Percentiles rank a stretch among this genome's conserved stretches.
phyloP scores from a whole-genome alignment of 2,888 invertebrate genomes.

The Tineola bisselliella region DNA sequence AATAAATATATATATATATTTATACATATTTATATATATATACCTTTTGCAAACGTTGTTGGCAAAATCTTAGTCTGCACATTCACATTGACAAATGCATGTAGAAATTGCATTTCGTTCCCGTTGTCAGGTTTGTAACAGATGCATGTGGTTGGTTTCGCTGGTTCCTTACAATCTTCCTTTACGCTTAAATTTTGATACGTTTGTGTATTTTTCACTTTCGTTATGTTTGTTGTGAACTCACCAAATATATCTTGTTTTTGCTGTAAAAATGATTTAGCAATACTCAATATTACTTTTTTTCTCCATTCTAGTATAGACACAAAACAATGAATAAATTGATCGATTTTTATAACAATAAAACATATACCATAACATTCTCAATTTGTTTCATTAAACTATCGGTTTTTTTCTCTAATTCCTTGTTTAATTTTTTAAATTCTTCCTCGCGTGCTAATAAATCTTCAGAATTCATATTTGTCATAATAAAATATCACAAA shows the following conservation, averaged over 20 bases:
- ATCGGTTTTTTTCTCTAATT: constrained; percentile 55
- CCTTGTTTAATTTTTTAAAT: constrained; percentile 54
- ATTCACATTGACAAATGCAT: constrained; percentile 50
- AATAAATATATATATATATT: too few relatives aligned
- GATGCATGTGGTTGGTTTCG: background rate
- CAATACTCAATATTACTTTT: too few relatives aligned
- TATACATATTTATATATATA: too few relatives aligned
- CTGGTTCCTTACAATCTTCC: background rate
- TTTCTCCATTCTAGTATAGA: too few relatives aligned
- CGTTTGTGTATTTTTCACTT: background rate
- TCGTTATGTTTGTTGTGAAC: constrained; percentile 3
- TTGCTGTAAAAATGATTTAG: constrained; percentile 44
- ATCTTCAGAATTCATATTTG: constrained; percentile 47
- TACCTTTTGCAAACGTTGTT: constrained; percentile 48
- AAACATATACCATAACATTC: constrained; percentile 41
- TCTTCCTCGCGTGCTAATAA: constrained; percentile 55
- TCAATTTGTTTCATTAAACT: constrained; percentile 56
- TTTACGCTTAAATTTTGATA: background rate
- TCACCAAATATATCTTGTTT: constrained; percentile 48
- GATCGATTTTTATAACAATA: background rate
- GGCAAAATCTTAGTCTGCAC: constrained; percentile 50
- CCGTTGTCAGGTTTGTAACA: background rate
- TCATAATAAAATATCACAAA: background rate
- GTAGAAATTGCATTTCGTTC: constrained; percentile 39
- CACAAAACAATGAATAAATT: too few relatives aligned